phyloP scores from a whole-genome alignment of 2,888 invertebrate genomes.

The Hymenopus coronatus region DNA sequence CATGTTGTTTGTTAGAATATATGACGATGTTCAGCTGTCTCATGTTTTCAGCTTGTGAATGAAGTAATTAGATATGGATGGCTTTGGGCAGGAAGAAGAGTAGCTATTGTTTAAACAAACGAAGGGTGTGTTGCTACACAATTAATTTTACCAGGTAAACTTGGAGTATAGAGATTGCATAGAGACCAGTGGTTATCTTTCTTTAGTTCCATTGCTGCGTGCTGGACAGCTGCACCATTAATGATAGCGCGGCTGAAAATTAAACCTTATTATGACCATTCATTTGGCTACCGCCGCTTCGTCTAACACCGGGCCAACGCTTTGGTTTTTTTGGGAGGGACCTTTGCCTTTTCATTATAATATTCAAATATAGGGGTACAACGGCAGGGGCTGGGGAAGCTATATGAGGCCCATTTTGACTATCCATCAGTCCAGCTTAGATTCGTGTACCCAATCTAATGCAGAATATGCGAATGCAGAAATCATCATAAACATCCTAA shows the following conservation, averaged over 20 bases:
- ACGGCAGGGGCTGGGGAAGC: neutral
- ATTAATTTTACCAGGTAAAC: neutral
- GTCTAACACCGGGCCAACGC: conserved; percentile 6
- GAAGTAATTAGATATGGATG: neutral
- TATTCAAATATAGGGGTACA: conserved; percentile 7
- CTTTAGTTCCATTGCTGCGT: neutral
- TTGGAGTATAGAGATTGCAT: neutral
- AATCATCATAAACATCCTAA: neutral
- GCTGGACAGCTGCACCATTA: neutral
- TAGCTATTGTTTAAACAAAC: neutral
- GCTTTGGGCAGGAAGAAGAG: neutral
- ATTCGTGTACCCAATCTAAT: neutral
- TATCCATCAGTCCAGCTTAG: neutral
- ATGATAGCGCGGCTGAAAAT: conserved; percentile 6
- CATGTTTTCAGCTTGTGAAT: neutral
- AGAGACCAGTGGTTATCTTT: neutral
- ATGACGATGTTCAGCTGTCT: too few relatives aligned
- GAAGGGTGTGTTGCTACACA: neutral
- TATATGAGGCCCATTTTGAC: neutral
- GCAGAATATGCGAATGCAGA: neutral
- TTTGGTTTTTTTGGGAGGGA: neutral
- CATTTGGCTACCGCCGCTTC: neutral
- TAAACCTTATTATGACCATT: conserved; percentile 8
- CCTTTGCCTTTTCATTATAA: conserved; percentile 2
- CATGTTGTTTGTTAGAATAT: too few relatives aligned